Percentiles rank a stretch among this genome's conserved stretches.
phyloP scores from a whole-genome alignment of 2,888 invertebrate genomes.

The Caenorhabditis sp. region DNA sequence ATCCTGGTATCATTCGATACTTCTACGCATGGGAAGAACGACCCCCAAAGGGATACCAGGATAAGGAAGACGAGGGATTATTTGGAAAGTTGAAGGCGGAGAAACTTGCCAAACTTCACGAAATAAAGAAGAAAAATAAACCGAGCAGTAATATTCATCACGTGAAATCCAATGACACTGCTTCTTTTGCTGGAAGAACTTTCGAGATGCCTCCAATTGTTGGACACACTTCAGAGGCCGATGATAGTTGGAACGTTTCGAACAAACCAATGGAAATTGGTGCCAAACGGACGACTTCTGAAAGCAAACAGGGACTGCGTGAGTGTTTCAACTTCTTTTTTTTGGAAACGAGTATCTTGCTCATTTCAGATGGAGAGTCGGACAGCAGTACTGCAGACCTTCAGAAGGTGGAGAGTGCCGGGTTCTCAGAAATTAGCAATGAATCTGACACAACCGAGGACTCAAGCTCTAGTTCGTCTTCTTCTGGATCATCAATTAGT shows the following conservation, averaged over 20 bases:
- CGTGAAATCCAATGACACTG: constrained; percentile 42
- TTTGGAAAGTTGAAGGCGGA: constrained; percentile 56
- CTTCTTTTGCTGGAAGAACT: constrained; percentile 35
- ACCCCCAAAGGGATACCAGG: constrained; percentile 91
- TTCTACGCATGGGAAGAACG: constrained; percentile 92
- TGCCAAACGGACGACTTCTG: constrained; percentile 51
- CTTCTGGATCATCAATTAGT: constrained; percentile 16
- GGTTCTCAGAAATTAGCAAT: constrained; percentile 29
- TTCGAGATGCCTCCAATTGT: constrained; percentile 63
- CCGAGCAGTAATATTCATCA: not conserved
- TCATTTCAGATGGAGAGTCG: constrained; percentile 41
- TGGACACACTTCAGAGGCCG: constrained; percentile 40
- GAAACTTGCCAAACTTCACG: constrained; percentile 47
- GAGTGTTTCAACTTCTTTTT: not conserved
- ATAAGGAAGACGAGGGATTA: constrained; percentile 64
- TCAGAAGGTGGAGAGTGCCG: not conserved
- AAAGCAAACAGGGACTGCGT: constrained; percentile 52
- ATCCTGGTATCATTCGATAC: constrained; percentile 95
- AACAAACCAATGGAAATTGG: constrained; percentile 28
- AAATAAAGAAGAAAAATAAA: constrained; percentile 37
- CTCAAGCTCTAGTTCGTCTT: constrained; percentile 20
- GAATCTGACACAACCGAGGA: constrained; percentile 46
- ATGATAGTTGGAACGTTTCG: constrained; percentile 43
- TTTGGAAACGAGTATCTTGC: too few species aligned
- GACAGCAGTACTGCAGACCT: constrained; percentile 28